phyloP scores from a whole-genome alignment of 2,888 invertebrate species.

The Ormyrus pomaceus region DNA sequence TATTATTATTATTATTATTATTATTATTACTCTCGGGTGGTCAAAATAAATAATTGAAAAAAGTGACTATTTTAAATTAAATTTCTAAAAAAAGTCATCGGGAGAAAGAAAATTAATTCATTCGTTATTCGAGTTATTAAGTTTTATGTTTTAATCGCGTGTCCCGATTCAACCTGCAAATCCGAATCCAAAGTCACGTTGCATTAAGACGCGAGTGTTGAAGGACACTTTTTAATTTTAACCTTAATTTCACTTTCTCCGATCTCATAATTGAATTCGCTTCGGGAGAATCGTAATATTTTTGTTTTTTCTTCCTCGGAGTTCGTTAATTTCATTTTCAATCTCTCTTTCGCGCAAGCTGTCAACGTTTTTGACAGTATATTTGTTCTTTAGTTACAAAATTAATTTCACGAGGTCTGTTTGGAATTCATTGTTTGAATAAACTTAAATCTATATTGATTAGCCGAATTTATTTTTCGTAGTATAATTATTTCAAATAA shows the following conservation, averaged over 20 bases:
- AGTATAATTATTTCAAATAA: too few relatives aligned
- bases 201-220: slow-evolving; percentile 5
- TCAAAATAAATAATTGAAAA: not conserved
- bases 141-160: slow-evolving; percentile 22
- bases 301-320: not conserved
- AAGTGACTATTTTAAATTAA: not conserved
- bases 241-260: slow-evolving; percentile 34
- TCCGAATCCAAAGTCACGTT: not conserved
- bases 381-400: too few relatives aligned
- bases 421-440: too few relatives aligned
- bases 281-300: not conserved
- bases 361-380: too few relatives aligned
- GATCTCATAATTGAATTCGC: slow-evolving; percentile 7
- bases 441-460: too few relatives aligned
- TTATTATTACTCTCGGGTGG: not conserved
- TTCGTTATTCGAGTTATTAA: not conserved
- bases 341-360: too few relatives aligned
- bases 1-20: slow-evolving; percentile 15
- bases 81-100: too few relatives aligned
- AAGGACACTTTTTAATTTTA: slow-evolving; percentile 22
- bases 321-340: too few relatives aligned
- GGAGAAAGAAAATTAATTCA: not conserved
- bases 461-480: too few relatives aligned
- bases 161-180: not conserved
- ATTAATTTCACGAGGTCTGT: too few relatives aligned